phyloP scores from a whole-genome alignment of 2,113 vertebrate species.

The Bucco capensis region DNA sequence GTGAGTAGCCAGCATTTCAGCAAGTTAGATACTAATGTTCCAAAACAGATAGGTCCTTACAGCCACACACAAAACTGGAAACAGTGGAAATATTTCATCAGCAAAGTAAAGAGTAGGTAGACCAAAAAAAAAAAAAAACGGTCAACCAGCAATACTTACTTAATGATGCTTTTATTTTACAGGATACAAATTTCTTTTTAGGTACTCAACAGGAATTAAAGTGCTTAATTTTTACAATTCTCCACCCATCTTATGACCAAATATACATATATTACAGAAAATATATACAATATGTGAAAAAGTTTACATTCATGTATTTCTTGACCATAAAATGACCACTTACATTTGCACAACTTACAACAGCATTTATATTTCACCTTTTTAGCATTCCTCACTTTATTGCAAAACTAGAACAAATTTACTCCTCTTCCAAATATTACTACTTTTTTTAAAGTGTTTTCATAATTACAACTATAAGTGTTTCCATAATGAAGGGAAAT shows the following conservation, averaged over 20 bases:
- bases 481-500: conserved; percentile 27
- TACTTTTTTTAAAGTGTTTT: background rate
- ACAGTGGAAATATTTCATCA: background rate
- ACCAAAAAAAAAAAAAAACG: background rate
- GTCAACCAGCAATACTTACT: conserved; percentile 27
- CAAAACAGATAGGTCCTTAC: background rate
- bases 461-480: background rate
- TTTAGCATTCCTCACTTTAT: conserved; percentile 15
- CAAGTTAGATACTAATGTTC: background rate
- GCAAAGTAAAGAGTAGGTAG: background rate
- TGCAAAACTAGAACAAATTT: conserved; percentile 48
- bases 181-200: conserved; percentile 75
- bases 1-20: background rate
- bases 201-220: conserved; percentile 78
- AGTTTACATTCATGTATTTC: conserved; percentile 73
- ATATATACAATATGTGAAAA: conserved; percentile 76
- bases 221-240: conserved; percentile 76
- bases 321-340: conserved; percentile 58
- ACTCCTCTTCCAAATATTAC: conserved; percentile 29
- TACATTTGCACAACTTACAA: conserved; percentile 51
- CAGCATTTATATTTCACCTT: conserved; percentile 48
- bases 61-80: background rate
- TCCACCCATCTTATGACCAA: conserved; percentile 58
- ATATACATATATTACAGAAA: conserved; percentile 81
- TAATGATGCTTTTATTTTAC: conserved; percentile 78